A percentile compares a stretch with the other conserved stretches of the same genome.
These are phyloP conservation scores for Pterophyllum scalare DNA, from an alignment of 2,113 vertebrate genomes.

Conservation along the genomic window DNA sequence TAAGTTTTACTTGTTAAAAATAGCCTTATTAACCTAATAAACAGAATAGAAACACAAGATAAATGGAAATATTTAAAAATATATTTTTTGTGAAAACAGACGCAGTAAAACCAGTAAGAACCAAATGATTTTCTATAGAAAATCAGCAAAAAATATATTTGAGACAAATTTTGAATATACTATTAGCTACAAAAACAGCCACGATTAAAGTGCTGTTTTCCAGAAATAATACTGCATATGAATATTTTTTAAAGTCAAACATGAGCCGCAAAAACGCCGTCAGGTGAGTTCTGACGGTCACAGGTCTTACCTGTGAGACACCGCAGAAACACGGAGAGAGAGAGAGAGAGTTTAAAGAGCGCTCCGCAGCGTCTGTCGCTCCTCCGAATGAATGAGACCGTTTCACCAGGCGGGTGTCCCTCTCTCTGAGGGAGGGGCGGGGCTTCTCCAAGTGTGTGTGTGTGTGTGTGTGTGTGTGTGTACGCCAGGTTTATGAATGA, in stretches of 20 bases:
- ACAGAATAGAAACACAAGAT: neutral
- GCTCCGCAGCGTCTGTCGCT: conserved; percentile 1
- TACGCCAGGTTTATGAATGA: conserved; percentile 46
- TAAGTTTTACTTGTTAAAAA: neutral
- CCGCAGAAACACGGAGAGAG: neutral
- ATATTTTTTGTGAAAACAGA: neutral
- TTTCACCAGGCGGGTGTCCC: conserved; percentile 33
- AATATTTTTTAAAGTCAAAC: neutral
- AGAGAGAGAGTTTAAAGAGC: neutral
- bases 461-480: neutral
- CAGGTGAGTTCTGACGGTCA: neutral
- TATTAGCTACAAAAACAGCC: neutral
- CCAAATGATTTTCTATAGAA: neutral
- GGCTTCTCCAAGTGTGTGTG: conserved; percentile 1
- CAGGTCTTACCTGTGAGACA: conserved; percentile 25
- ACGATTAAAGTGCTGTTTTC: too few species aligned
- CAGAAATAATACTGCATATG: too few species aligned
- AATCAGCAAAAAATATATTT: neutral
- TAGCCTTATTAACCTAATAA: neutral
- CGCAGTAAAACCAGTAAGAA: neutral
- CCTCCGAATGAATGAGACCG: conserved; percentile 24
- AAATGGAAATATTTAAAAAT: neutral
- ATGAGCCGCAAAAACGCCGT: neutral
- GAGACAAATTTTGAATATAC: neutral
- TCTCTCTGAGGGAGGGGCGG: conserved; percentile 41